phyloP scores from a whole-genome alignment of 2,888 invertebrate species.

The Oscheius sp. region DNA sequence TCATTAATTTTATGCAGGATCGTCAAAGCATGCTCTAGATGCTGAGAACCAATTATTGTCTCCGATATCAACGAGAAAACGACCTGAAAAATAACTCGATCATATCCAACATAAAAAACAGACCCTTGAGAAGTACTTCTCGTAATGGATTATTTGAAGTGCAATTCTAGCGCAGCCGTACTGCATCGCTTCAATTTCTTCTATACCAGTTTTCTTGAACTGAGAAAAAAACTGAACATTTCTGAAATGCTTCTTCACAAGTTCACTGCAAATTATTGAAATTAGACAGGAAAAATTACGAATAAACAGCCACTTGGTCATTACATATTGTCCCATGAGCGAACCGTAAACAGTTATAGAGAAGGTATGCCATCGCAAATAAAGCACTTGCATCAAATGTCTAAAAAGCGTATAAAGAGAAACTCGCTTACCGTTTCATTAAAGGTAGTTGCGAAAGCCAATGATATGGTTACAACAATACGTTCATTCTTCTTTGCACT shows the following conservation, averaged over 20 bases:
- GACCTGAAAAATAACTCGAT: slow-evolving; percentile 3
- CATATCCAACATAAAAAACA: no score
- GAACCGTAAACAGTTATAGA: background rate
- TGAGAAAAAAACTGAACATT: slow-evolving; percentile 3
- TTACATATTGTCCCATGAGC: slow-evolving; percentile 7
- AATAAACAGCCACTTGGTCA: slow-evolving; percentile 3
- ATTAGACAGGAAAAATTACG: background rate
- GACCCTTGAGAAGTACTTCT: background rate
- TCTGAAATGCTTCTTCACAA: slow-evolving; percentile 11
- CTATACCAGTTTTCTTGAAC: background rate
- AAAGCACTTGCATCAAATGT: background rate
- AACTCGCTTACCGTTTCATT: background rate
- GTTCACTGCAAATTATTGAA: background rate
- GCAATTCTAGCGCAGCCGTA: slow-evolving; percentile 7
- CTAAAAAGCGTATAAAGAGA: slow-evolving; percentile 1
- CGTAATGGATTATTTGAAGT: background rate
- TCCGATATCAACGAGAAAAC: slow-evolving; percentile 9
- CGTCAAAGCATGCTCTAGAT: slow-evolving; percentile 13
- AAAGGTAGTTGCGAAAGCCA: background rate
- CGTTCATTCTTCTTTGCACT: background rate
- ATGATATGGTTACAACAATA: background rate
- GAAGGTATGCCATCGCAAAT: slow-evolving; percentile 15
- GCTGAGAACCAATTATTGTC: slow-evolving; percentile 7
- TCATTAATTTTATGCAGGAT: slow-evolving; percentile 12
- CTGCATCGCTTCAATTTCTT: background rate